Base-by-base conservation (phyloP, 2,113 vertebrate genomes). In the Mirounga angustirostris region DNA sequence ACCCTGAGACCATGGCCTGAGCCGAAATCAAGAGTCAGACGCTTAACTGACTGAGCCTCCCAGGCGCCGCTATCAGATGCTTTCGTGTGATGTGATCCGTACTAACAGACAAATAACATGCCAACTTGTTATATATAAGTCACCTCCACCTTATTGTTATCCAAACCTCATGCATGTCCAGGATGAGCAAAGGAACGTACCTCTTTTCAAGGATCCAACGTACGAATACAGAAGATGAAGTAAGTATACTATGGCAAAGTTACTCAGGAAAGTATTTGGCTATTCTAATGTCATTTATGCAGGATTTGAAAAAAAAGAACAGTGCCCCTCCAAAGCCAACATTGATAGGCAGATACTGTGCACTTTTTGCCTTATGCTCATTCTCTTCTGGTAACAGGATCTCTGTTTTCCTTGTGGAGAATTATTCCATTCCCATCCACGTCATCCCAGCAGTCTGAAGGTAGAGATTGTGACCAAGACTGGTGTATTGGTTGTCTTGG, bases 291-390 rank as follows among this genome's bases (percentile, higher is more conserved):
- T 7, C 14, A 3, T 76, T 50, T 79, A 26, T 74, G 16, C 28
- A 50, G 40, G 58, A 43, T 85, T 92, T 36, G 2, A 1, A n/a
- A 40, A 80, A 52, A 4, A 80, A n/a, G 19, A 40, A 43, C 7
- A 67, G 12, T 0, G 63, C 33, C 61, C 8, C 33, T 15, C 36
- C 5, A n/a, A 88, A 92, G 7, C n/a, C 56, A 40, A 21, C 21
- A 5, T 1, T 11, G 46, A 56, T 36, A 40, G 1, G 13, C 0
- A 7, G 3, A 21, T 1, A 0, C 2, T 40, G 16, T n/a, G 61
- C 9, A 6, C 10, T 58, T 74, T 59, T 4, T 10, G 28, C 40
- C 4, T 4, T 10, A 4, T 21, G 16, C 16, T 33, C 78, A 6
- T 22, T 74, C 4, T 28, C 9, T 43, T 67, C 13, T 69, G 16